Conservation (phyloP, 2,888 invertebrate genomes). For the Tinea pellionella region DNA sequence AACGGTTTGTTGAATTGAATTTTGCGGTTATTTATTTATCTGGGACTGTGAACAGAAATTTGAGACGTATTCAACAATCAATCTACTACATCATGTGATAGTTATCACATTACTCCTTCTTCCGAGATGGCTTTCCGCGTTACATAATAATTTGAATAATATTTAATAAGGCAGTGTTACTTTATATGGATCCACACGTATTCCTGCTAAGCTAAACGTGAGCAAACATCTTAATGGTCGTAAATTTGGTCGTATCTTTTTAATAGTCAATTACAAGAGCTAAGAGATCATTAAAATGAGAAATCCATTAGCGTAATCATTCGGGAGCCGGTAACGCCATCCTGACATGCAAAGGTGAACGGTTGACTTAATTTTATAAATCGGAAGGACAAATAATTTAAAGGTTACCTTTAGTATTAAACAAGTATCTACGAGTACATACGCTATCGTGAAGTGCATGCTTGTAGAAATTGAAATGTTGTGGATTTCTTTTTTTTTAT, state of each 20-base stretch:
- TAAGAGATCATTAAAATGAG: slow-evolving; percentile 53
- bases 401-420: background rate
- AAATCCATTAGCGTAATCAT: slow-evolving; percentile 60
- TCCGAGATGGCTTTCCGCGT: background rate
- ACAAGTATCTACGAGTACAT: no score
- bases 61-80: slow-evolving; percentile 17
- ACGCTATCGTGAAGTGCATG: no score
- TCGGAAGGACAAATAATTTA: background rate
- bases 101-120: background rate
- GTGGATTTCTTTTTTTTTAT: no score
- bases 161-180: background rate
- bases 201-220: slow-evolving; percentile 4
- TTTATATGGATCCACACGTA: background rate
- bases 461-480: no score
- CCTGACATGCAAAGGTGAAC: slow-evolving; percentile 43
- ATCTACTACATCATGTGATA: slow-evolving; percentile 7
- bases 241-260: slow-evolving; percentile 58
- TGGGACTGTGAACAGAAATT: slow-evolving; percentile 35
- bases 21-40: slow-evolving; percentile 68
- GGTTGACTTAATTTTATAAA: slow-evolving; percentile 6
- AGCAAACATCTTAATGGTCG: slow-evolving; percentile 38
- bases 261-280: slow-evolving; percentile 57
- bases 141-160: background rate
- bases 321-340: slow-evolving; percentile 54
- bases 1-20: slow-evolving; percentile 67